Conservation (phyloP, 2,113 vertebrate genomes). For the Saccopteryx leptura region DNA sequence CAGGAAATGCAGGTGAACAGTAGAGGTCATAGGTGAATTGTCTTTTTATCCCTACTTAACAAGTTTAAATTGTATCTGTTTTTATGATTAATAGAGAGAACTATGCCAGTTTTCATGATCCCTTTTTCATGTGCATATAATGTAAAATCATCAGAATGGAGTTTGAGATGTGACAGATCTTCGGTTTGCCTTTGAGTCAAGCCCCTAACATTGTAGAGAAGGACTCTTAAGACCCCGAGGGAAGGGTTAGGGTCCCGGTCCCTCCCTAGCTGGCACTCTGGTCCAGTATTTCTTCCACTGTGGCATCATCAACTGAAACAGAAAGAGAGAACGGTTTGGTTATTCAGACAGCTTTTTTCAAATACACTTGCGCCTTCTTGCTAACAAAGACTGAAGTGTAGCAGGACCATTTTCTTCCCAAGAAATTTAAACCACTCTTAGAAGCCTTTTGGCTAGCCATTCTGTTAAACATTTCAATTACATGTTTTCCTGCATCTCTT, state of each 20-base stretch:
- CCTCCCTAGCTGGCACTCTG: background rate
- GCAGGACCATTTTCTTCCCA: background rate
- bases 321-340: background rate
- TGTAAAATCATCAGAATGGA: background rate
- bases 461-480: slow-evolving; percentile 4
- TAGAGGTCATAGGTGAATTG: background rate
- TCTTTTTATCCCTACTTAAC: slow-evolving; percentile 4
- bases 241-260: background rate
- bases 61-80: slow-evolving; percentile 38
- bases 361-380: background rate
- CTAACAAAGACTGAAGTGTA: background rate
- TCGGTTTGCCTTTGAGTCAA: background rate
- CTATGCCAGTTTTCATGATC: background rate
- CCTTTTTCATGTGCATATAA: background rate
- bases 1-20: slow-evolving; percentile 16
- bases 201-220: background rate
- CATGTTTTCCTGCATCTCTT: slow-evolving; percentile 28
- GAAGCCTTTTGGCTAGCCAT: background rate
- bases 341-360: background rate
- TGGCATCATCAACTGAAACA: background rate
- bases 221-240: background rate
- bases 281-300: background rate
- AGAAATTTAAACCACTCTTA: slow-evolving; percentile 13
- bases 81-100: slow-evolving; percentile 41
- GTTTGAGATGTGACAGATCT: slow-evolving; percentile 3